Evolutionary conservation across 2,113 vertebrate genomes (phyloP), one percentile per base, ranked within the genome.

Genomic region (Hiodon tergisus): DNA sequence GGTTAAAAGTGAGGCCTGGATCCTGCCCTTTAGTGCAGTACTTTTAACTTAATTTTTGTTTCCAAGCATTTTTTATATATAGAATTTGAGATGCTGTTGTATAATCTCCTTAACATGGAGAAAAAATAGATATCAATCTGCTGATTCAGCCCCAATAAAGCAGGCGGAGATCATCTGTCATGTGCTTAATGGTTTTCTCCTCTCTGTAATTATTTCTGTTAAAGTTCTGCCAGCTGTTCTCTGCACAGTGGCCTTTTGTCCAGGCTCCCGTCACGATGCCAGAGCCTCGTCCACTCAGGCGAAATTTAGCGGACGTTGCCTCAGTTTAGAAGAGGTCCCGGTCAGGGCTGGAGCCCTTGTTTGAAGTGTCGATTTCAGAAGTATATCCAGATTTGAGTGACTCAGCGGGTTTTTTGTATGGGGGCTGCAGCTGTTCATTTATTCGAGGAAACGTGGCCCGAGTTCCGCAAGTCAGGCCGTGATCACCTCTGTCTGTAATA

Each of bases 141-240:
- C 76, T 77, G 77, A 84, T 78, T 82, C 77, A 76, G 79, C 78
- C 63, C 84, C 77, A 81, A 73, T 78, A 78, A 80, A 81, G 75
- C 72, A 16, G 4, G 58, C 54, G 17, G n/a, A 71, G 78, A 82
- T 87, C 81, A 80, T 71, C 84, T 81, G 83, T 84, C 80, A 67
- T 81, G 77, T 79, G 51, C 78, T 86, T 81, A 80, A 47, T 55
- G 76, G 76, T 58, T 73, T 5, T 48, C 76, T 16, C 54, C 17
- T 66, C 76, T 81, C 84, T 85, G 78, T 87, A 84, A 87, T 89
- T 87, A 87, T 81, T 79, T 51, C 78, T 80, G 54, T 81, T 62
- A 80, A 83, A 77, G 10, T 46, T 78, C 59, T 75, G 77, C 69
- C 84, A 87, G 84, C 82, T 86, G 81, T 14, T 83, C 67, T 54